Base-by-base conservation (phyloP, 2,797 vertebrate genomes). In the Dendrocincla fuliginosa region DNA sequence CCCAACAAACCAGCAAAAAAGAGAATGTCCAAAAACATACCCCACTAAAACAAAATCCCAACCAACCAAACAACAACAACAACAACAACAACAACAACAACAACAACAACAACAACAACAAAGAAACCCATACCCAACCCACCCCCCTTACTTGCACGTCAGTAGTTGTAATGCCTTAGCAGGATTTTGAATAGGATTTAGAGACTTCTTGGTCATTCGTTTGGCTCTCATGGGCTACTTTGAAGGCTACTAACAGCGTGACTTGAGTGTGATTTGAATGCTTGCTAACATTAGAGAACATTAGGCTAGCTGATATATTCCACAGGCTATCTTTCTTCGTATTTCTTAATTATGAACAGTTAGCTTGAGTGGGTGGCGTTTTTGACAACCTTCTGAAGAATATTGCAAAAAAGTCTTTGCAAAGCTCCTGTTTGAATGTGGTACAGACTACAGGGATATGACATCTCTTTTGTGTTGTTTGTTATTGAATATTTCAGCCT, bases 401-500 rank as follows among this genome's bases (percentile, higher is more conserved):
- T 73, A 78, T 59, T 79, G 61, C 30, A 55, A 65, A 91, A 76
- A 67, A 93, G 69, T 78, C 17, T 22, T 65, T 90, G 42, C 39
- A 68, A 88, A 81, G 37, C 30, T 33, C 24, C 30, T 42, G 19
- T 86, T 57, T 70, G 47, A 94, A 63, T 77, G 41, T 60, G n/a
- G 46, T 46, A 32, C 35, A 49, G 50, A 53, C 69, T 87, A 27
- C 65, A 73, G 59, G 73, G 76, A 79, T 90, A 33, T 69, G 84
- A 75, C 82, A 78, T 92, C 69, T 94, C 79, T 87, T 93, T 92
- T 96, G 57, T 90, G 63, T 18, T 93, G 33, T 91, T 97, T 93
- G 37, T 76, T 89, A 42, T 35, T 84, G 47, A 93, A n/a, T 81
- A 78, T 67, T 35, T 81, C 70, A 81, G 42, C 77, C 61, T 82